Percentiles rank a stretch among this genome's conserved stretches.
These are phyloP conservation scores for Ceratina australensis DNA, from an alignment of 1,140 invertebrate genomes.

Conservation along the genomic window DNA sequence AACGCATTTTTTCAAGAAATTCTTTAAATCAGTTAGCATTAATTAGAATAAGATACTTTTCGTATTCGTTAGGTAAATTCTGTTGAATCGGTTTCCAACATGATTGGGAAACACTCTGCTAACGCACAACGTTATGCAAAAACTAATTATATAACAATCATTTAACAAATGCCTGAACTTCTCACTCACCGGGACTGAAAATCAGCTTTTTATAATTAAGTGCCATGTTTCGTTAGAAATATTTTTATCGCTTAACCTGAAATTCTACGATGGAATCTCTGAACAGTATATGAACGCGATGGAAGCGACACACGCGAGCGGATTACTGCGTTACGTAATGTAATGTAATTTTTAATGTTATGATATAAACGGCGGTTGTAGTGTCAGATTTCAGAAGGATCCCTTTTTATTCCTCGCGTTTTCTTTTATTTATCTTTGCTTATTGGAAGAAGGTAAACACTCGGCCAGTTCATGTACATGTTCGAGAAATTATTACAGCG, in stretches of 20 bases:
- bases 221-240: conserved; percentile 63
- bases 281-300: neutral
- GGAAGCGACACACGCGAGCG: neutral
- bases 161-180: neutral
- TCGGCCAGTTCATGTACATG: neutral
- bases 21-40: neutral
- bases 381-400: too few species aligned
- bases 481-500: neutral
- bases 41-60: neutral
- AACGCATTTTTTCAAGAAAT: neutral
- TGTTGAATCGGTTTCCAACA: too few species aligned
- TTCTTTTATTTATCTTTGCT: too few species aligned
- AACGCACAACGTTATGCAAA: too few species aligned
- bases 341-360: too few species aligned
- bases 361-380: too few species aligned
- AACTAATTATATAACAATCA: too few species aligned
- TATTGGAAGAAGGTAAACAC: too few species aligned
- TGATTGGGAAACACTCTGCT: too few species aligned
- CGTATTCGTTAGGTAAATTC: neutral
- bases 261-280: too few species aligned
- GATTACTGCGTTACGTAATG: conserved; percentile 8
- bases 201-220: conserved; percentile 68
- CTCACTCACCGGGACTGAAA: conserved; percentile 72
- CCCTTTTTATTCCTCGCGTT: neutral
- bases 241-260: neutral